Evolutionary conservation across 2,888 invertebrate species (phyloP), one percentile per base, ranked within the genome.

Genomic region (Thymelicus lineola): DNA sequence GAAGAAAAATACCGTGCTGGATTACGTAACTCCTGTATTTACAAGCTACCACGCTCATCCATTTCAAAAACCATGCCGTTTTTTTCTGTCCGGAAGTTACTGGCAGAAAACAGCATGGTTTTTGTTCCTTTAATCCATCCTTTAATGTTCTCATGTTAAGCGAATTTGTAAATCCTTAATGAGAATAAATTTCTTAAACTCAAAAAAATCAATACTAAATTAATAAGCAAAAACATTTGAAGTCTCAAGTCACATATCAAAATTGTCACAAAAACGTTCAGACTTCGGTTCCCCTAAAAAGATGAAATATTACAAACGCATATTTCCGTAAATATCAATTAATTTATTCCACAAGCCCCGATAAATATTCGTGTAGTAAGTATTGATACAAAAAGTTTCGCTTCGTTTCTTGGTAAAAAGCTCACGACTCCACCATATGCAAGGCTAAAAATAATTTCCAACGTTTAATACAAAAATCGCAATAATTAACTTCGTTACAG

Each of bases 401-500:
- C 12, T 14, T 38, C 78, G 82, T 84, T 90, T 88, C 87, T 82
- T 80, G 82, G 90, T 89, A 92, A 88, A 89, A 90, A 87, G 83
- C 79, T 78, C 82, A 77, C 77, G 78, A 79, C 76, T 69, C 63
- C 63, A 79, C 84, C 86, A 86, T 88, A 87, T 88, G 88, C 87
- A 80, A 82, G 74, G 88, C 87, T 93, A 91, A 93, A 93, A 93
- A 93, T 93, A 92, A 93, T 93, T 91, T 93, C 86, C 91, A 91
- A 88, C 92, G 91, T 93, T 93, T 93, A 93, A 93, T 93, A 92
- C 93, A 93, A 93, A 93, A 93, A 93, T 93, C 89, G 90, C 89
- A 93, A 93, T 93, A 93, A 93, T 93, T 93, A 93, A 93, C 92
- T 91, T 92, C 88, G 92, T 92, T 93, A 92, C 93, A 93, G 92